These are phyloP conservation scores for Prolemur simus DNA, from an alignment of 2,113 vertebrate genomes.

Conservation along the genomic window DNA sequence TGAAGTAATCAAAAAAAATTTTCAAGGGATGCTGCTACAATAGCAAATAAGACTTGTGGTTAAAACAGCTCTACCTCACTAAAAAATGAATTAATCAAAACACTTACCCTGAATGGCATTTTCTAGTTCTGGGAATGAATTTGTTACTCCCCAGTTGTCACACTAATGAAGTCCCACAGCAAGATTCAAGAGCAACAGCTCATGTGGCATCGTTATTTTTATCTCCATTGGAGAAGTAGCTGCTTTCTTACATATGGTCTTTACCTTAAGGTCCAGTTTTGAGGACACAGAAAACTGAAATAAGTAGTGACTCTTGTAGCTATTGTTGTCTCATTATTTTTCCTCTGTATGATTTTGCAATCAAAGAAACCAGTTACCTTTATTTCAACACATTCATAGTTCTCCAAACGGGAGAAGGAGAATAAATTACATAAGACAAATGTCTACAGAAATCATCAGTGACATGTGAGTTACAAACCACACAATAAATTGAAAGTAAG, in stretches of 20 bases:
- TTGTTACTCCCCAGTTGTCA: background rate
- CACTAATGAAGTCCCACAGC: background rate
- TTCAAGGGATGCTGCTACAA: background rate
- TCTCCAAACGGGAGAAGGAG: background rate
- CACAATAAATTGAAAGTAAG: background rate
- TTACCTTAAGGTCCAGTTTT: background rate
- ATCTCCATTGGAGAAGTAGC: background rate
- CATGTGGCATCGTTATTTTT: background rate
- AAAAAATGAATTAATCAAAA: slow-evolving; percentile 52
- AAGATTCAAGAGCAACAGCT: background rate
- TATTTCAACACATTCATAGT: background rate
- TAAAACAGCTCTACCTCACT: slow-evolving; percentile 40
- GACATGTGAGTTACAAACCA: background rate
- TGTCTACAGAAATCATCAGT: background rate
- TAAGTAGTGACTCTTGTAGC: background rate
- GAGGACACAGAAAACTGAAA: background rate
- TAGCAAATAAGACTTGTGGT: background rate
- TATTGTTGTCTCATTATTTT: background rate
- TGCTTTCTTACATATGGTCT: background rate
- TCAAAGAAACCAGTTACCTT: background rate
- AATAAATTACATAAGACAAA: background rate
- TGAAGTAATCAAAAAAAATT: background rate
- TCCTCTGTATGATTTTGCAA: slow-evolving; percentile 36
- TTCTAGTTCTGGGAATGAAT: slow-evolving; percentile 1
- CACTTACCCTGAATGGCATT: background rate